Conservation (phyloP, 1,140 invertebrate genomes). For the Galleria mellonella region DNA sequence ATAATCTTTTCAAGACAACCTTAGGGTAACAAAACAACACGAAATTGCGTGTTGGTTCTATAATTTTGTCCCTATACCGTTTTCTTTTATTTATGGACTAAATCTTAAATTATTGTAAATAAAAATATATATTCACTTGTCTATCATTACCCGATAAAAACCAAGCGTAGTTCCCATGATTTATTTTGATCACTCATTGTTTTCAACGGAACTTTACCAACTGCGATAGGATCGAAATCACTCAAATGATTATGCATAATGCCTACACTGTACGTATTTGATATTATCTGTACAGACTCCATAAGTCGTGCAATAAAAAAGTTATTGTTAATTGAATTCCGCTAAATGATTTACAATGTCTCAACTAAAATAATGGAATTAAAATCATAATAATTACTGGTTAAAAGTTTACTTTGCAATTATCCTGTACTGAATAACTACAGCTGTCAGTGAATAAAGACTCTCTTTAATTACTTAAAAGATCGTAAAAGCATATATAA, state of each 20-base stretch:
- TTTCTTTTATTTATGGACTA: too few species aligned
- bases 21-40: too few species aligned
- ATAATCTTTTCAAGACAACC: too few species aligned
- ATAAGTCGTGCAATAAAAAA: neutral
- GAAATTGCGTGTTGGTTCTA: too few species aligned
- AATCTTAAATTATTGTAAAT: too few species aligned
- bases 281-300: too few species aligned
- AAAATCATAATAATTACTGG: slow-evolving; percentile 4
- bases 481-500: neutral
- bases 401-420: slow-evolving; percentile 2
- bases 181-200: neutral
- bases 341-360: neutral
- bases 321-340: neutral
- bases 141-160: too few species aligned
- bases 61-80: too few species aligned
- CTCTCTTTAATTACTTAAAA: neutral
- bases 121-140: too few species aligned
- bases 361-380: neutral
- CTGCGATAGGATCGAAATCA: neutral
- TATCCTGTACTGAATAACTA: neutral
- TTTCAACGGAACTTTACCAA: neutral
- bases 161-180: too few species aligned
- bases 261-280: neutral
- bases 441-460: neutral
- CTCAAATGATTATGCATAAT: neutral